Conservation (phyloP, 2,113 vertebrate species). For the Ptilorrhoa leucosticta region DNA sequence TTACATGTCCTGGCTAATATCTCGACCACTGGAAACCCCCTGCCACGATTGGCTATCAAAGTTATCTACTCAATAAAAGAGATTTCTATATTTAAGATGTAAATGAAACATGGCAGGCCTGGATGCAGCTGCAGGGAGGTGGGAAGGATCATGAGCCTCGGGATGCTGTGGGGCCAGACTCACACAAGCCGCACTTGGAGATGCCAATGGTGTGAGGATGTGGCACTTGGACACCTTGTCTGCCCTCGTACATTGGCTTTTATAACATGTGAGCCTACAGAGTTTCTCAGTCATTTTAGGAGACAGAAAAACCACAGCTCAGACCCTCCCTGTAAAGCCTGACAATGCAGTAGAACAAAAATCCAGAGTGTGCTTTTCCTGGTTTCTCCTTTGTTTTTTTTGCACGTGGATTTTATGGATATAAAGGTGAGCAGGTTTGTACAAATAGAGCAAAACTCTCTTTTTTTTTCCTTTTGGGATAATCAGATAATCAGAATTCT, state of each 20-base stretch:
- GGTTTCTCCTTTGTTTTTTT: neutral
- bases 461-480: neutral
- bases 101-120: neutral
- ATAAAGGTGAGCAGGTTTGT: neutral
- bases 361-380: neutral
- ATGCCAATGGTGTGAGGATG: neutral
- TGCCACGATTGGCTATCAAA: neutral
- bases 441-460: neutral
- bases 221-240: neutral
- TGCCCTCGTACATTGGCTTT: fast-evolving
- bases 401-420: neutral
- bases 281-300: neutral
- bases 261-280: neutral
- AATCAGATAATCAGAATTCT: neutral
- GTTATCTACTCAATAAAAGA: neutral
- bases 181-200: fast-evolving
- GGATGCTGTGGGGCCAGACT: neutral
- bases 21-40: neutral
- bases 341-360: neutral
- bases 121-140: neutral
- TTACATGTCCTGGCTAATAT: neutral
- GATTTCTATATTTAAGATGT: neutral
- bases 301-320: neutral
- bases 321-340: neutral
- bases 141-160: neutral